A percentile compares a stretch with the other conserved stretches of the same genome.
Evolutionary conservation across 2,113 vertebrate genomes (phyloP).

Genomic region (Tyrannus savana): DNA sequence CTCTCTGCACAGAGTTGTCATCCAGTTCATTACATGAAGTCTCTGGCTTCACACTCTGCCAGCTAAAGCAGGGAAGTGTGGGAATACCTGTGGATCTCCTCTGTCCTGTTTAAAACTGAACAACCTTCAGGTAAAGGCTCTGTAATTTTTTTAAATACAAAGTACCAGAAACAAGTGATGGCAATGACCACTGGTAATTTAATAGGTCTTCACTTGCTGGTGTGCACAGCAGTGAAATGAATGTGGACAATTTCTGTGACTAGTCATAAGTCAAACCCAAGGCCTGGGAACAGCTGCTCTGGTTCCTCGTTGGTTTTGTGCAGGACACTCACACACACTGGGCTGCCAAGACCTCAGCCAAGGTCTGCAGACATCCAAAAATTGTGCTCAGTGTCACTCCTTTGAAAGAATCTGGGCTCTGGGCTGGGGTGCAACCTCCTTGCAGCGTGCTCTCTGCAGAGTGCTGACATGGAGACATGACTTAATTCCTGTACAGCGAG

Average conservation of each 20-base stretch:
- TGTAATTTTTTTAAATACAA: background rate
- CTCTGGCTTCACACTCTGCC: background rate
- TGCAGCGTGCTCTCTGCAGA: conserved; percentile 8
- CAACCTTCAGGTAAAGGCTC: background rate
- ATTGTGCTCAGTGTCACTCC: conserved; percentile 21
- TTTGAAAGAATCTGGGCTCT: conserved; percentile 56
- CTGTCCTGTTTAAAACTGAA: background rate
- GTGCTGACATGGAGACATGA: conserved; percentile 55
- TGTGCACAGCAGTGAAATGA: background rate
- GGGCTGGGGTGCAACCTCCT: conserved; percentile 51
- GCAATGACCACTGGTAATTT: background rate
- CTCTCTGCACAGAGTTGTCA: background rate
- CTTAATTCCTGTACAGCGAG: conserved; percentile 50
- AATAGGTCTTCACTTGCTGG: background rate
- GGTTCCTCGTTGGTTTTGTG: background rate
- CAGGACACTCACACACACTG: background rate
- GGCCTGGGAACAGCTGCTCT: background rate
- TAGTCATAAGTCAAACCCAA: background rate
- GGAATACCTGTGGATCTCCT: background rate
- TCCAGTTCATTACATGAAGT: background rate
- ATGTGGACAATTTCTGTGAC: background rate
- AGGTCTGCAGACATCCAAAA: conserved; percentile 20
- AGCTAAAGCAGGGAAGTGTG: background rate
- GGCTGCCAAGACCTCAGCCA: conserved; percentile 44
- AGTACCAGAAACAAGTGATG: background rate